Percentiles rank a stretch among this genome's conserved stretches.
phyloP scores from a whole-genome alignment of 2,888 invertebrate species.

The Lasioglossum zephyrum region DNA sequence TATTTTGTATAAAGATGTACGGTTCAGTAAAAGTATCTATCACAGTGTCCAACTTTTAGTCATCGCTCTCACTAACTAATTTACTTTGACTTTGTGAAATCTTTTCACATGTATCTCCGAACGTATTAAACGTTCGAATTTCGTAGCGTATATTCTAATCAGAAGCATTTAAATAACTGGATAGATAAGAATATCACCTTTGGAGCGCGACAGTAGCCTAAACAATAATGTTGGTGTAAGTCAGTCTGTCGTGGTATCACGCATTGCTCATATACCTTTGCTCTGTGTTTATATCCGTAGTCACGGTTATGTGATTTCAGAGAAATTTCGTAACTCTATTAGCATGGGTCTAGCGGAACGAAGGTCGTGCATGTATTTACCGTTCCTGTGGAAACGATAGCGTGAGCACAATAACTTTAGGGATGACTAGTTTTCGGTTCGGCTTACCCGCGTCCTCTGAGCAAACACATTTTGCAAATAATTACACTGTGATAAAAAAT shows the following conservation, averaged over 20 bases:
- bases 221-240: background rate
- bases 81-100: too few relatives aligned
- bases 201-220: background rate
- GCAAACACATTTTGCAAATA: background rate
- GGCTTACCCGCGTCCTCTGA: background rate
- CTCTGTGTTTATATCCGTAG: slow-evolving; percentile 19
- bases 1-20: background rate
- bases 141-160: background rate
- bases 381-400: background rate
- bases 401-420: background rate
- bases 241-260: background rate
- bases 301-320: slow-evolving; percentile 3
- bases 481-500: background rate
- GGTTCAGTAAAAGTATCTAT: too few relatives aligned
- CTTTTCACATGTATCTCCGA: too few relatives aligned
- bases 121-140: too few relatives aligned
- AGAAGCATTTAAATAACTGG: too few relatives aligned
- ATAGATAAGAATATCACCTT: background rate
- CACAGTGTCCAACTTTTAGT: too few relatives aligned
- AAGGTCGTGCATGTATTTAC: background rate
- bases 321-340: slow-evolving; percentile 6
- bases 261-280: too few relatives aligned
- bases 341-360: background rate
- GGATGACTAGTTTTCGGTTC: background rate
- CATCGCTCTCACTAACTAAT: too few relatives aligned